Conservation (phyloP, 2,888 invertebrate genomes). For the Conistra vaccinii region DNA sequence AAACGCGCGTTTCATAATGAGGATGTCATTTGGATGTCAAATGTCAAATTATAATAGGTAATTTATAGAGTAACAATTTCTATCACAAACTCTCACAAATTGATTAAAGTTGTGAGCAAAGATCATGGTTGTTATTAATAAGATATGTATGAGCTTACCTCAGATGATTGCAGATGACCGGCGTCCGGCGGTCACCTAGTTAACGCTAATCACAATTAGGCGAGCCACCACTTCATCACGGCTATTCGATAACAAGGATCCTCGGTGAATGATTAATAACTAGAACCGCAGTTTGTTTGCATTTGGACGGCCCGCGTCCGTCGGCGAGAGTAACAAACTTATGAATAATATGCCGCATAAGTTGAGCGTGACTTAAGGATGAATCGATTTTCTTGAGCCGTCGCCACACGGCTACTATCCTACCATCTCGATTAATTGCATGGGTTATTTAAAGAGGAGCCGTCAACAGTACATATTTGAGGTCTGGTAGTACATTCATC, state of each 20-base stretch:
- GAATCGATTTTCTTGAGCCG: constrained; percentile 81
- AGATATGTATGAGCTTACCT: constrained; percentile 41
- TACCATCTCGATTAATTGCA: constrained; percentile 81
- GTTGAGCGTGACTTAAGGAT: constrained; percentile 78
- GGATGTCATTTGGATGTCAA: constrained; percentile 44
- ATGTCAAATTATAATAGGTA: constrained; percentile 48
- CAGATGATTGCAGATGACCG: constrained; percentile 75
- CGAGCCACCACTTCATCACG: constrained; percentile 86
- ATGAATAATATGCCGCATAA: constrained; percentile 86
- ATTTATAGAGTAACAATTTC: constrained; percentile 42
- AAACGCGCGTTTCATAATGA: constrained; percentile 69
- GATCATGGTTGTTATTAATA: constrained; percentile 13
- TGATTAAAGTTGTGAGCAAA: constrained; percentile 6
- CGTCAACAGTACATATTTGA: constrained; percentile 87
- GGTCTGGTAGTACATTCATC: constrained; percentile 89
- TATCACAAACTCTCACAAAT: constrained; percentile 10
- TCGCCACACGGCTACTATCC: constrained; percentile 70
- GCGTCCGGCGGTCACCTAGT: constrained; percentile 80
- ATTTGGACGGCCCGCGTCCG: constrained; percentile 82
- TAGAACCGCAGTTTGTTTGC: constrained; percentile 85
- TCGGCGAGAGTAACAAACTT: constrained; percentile 83
- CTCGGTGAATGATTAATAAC: constrained; percentile 87
- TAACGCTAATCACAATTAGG: constrained; percentile 85
- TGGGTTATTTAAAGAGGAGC: constrained; percentile 85
- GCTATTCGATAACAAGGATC: constrained; percentile 85